Base-by-base conservation (phyloP, 2,888 invertebrate genomes). In the Norana najaformis region DNA sequence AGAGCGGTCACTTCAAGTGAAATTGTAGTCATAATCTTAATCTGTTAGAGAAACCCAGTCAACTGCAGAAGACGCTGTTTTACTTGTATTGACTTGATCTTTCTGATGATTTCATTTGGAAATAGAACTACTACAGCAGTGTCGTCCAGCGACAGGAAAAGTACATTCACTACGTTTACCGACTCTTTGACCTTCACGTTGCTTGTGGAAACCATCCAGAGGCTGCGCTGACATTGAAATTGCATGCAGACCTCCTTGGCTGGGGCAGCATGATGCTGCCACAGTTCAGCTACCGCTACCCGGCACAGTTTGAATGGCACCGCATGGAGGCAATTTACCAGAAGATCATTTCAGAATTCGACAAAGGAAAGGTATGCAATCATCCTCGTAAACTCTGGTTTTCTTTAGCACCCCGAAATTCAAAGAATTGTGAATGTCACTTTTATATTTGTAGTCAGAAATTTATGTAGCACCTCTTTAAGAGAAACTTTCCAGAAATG, bases 191-290 rank as follows among this genome's bases (percentile, higher is more conserved):
- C 94, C 96, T 99, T 30, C 98, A 99, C 95, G 95, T 98, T 89
- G 97, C 97, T 34, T 97, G 98, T 0, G 98, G 98, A 93, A 98
- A 98, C 95, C 98, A 96, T 94, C 97, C 98, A 0, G 98, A 99
- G 95, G 98, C 98, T 4, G 98, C 98, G 0, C 98, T 98, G 93
- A 98, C 98, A 0, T 96, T 99, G 93, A 97, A 98, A 95, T 95
- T 98, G 30, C 98, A 98, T 93, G 98, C 98, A 0, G 97, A 98
- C 95, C 97, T 98, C 93, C 95, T 98, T 85, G 91, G 90, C 90
- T 98, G 98, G 98, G 97, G 93, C 30, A 93, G 94, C 47, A 91
- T 92, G 11, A 91, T 93, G 4, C 92, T 95, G 36, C 94, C 94
- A n/a, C 93, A 93, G 13, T 94, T 95, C 92, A 93, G 93, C 69